These are phyloP conservation scores for Stigmatopora nigra DNA, from an alignment of 2,113 vertebrate species.

Conservation along the genomic window DNA sequence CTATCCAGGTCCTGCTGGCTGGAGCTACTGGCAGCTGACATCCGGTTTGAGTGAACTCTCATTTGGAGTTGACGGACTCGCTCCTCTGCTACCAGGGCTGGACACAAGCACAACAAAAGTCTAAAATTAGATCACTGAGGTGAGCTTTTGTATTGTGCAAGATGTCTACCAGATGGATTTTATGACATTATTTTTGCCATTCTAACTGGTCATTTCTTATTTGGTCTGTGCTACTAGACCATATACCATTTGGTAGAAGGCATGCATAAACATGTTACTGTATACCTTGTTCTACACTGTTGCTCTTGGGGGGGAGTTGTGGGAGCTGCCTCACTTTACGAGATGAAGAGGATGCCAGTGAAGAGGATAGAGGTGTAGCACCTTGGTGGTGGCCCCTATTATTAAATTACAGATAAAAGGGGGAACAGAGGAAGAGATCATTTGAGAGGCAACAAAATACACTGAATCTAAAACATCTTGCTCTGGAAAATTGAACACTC, in stretches of 20 bases:
- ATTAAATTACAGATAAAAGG: conserved; percentile 3
- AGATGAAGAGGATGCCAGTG: conserved; percentile 72
- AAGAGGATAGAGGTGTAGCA: conserved; percentile 75
- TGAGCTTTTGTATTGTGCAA: background rate
- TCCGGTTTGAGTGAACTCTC: conserved; percentile 87
- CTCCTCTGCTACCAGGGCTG: conserved; percentile 92
- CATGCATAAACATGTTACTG: background rate
- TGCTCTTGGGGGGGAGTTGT: conserved; percentile 88
- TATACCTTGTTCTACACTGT: conserved; percentile 90
- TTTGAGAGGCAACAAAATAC: background rate
- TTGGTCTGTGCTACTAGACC: background rate
- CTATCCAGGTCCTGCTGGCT: conserved; percentile 87
- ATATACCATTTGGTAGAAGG: background rate
- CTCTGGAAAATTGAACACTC: too few relatives aligned
- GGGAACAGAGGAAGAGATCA: conserved; percentile 5
- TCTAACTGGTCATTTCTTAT: background rate
- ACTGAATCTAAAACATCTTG: background rate
- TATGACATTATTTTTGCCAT: background rate
- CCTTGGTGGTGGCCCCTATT: conserved; percentile 80
- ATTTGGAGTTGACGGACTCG: conserved; percentile 88
- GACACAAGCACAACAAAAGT: conserved; percentile 8
- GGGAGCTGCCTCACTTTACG: conserved; percentile 90
- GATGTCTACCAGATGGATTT: background rate
- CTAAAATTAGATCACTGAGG: background rate
- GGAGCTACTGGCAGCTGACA: conserved; percentile 81